Base-by-base conservation (phyloP, 2,113 vertebrate species). In the Pelobates fuscus region DNA sequence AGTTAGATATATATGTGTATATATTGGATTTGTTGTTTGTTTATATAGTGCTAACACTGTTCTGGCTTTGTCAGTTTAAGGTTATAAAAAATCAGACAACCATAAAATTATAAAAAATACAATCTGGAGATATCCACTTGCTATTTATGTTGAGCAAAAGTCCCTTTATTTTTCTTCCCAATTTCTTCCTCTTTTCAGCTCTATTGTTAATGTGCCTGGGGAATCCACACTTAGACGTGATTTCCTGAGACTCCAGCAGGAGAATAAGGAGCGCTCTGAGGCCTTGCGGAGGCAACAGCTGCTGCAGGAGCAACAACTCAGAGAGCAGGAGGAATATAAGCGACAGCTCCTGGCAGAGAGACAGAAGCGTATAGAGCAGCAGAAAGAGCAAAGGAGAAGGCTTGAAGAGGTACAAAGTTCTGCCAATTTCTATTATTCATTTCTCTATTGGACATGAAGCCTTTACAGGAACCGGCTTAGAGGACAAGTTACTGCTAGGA, bases 211-310 rank as follows among this genome's bases (percentile, higher is more conserved):
- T 23, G 95, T 98, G 77, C 96, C 97, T 25, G 97, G 97, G 2
- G 97, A 98, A 89, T 99, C 97, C 0, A 99, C 97, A 0, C 86
- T 99, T 71, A 93, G 97, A 12, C 91, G 97, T 24, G 97, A 99
- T 90, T 99, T 99, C 86, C 91, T 98, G 85, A 93, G 97, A 1
- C 89, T 99, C 73, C 97, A 99, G 88, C 96, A 99, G 90, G 97
- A 99, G 91, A 99, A 99, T 88, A 98, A 98, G 94, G 96, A 99
- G 79, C 94, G 96, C 3, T 97, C 96, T 0, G 97, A 98, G 87
- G 97, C 96, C 3, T 91, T 98, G 85, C 91, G 96, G 37, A 91
- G 96, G 65, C 97, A 99, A 82, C 97, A 99, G 88, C 93, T 96
- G 24, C 91, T 99, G 2, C 97, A 98, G 88, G 96, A 99, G 82